Conservation (phyloP, 2,888 invertebrate genomes). For the Chrysolina americana region DNA sequence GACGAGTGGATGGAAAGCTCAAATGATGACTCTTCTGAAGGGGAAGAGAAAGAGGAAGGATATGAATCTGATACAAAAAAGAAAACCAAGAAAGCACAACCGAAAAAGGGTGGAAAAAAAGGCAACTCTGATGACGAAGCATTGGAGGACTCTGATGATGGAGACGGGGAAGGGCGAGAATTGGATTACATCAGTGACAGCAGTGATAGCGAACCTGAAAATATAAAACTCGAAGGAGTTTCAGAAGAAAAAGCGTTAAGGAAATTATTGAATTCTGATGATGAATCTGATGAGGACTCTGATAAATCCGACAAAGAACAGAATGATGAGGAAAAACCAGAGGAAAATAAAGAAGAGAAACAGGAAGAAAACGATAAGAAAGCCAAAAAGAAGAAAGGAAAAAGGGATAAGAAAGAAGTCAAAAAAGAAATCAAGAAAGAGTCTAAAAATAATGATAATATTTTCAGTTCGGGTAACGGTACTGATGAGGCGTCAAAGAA, state of each 20-base stretch:
- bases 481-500: slow-evolving; percentile 81
- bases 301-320: slow-evolving; percentile 83
- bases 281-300: slow-evolving; percentile 88
- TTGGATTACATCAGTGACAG: slow-evolving; percentile 92
- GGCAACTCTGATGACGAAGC: slow-evolving; percentile 88
- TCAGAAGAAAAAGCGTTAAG: slow-evolving; percentile 80
- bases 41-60: slow-evolving; percentile 79
- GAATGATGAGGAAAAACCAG: slow-evolving; percentile 78
- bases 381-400: slow-evolving; percentile 73
- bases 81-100: slow-evolving; percentile 74
- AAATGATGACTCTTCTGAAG: slow-evolving; percentile 85
- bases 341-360: slow-evolving; percentile 81
- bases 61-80: slow-evolving; percentile 74
- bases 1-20: slow-evolving; percentile 91
- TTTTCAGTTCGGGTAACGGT: slow-evolving; percentile 80
- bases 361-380: slow-evolving; percentile 73
- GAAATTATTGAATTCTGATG: slow-evolving; percentile 89
- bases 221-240: slow-evolving; percentile 83
- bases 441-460: slow-evolving; percentile 73
- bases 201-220: slow-evolving; percentile 84
- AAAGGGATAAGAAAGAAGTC: slow-evolving; percentile 70
- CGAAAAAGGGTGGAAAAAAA: slow-evolving; percentile 79
- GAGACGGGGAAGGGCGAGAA: slow-evolving; percentile 96
- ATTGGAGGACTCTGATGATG: slow-evolving; percentile 96
- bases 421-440: slow-evolving; percentile 72